Evolutionary conservation across 2,888 invertebrate species (phyloP).

Genomic region (Apomyelois bistriatella): DNA sequence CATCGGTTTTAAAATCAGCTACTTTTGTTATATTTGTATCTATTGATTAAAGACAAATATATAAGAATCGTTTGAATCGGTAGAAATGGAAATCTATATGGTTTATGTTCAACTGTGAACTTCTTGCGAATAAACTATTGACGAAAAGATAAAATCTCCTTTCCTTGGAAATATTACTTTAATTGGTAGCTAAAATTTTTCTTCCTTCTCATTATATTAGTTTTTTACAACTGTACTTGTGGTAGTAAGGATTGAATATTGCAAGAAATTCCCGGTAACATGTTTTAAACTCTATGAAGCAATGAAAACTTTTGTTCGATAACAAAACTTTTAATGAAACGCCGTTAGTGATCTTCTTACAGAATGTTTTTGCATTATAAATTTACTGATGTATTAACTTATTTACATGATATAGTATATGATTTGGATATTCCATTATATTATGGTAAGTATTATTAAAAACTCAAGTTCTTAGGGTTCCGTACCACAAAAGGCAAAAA

Average conservation of each 20-base stretch:
- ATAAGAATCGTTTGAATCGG: no score
- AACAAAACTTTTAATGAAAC: constrained; percentile 75
- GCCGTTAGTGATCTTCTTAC: constrained; percentile 47
- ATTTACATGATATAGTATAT: neutral
- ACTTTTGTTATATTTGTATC: no score
- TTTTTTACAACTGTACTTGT: constrained; percentile 26
- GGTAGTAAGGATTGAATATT: constrained; percentile 44
- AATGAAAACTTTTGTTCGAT: constrained; percentile 57
- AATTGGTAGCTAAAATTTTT: neutral
- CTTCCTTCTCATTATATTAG: constrained; percentile 9
- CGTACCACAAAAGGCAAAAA: no score
- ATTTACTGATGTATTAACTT: constrained; percentile 9
- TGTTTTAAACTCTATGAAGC: constrained; percentile 57
- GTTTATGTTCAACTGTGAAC: no score
- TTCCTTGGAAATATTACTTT: no score
- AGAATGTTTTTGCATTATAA: constrained; percentile 36
- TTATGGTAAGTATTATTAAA: neutral
- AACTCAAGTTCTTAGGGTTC: no score
- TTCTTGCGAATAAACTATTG: no score
- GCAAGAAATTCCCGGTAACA: constrained; percentile 55
- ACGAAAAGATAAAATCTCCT: no score
- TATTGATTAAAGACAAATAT: no score
- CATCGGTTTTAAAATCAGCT: no score
- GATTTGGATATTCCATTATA: neutral
- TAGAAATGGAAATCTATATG: no score